Percentiles rank a stretch among this genome's conserved stretches.
phyloP scores from a whole-genome alignment of 2,797 vertebrate genomes.

The Picus viridis region DNA sequence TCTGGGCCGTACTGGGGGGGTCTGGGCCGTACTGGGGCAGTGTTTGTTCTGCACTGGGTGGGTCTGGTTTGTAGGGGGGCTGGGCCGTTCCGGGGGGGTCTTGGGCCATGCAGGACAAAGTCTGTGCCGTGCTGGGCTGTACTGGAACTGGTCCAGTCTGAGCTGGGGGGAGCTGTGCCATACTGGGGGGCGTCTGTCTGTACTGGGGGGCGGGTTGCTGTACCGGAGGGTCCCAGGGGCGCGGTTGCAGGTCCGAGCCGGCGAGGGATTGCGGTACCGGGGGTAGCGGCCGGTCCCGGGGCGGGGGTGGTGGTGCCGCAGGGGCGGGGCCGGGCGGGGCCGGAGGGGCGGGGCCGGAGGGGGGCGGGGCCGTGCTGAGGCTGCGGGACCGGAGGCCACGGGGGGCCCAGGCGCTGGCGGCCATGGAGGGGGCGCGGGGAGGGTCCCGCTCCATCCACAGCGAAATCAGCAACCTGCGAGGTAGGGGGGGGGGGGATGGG shows the following conservation, averaged over 20 bases:
- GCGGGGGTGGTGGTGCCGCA: not conserved
- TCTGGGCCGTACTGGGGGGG: no score
- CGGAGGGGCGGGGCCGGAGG: not conserved
- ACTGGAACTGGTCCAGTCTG: no score
- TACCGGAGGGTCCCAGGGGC: not conserved
- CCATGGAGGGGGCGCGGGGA: slow-evolving; percentile 72
- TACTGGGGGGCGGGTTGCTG: no score
- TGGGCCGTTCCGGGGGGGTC: no score
- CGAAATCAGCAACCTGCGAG: slow-evolving; percentile 86
- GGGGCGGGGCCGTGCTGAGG: not conserved
- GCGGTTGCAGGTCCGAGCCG: no score
- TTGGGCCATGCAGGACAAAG: no score
- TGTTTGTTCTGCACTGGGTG: no score
- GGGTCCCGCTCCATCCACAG: slow-evolving; percentile 82
- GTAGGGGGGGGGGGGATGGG: slow-evolving; percentile 64
- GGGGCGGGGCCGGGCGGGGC: not conserved
- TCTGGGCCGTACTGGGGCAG: no score
- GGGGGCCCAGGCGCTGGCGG: not conserved
- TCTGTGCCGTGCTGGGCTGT: no score
- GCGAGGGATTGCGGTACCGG: no score
- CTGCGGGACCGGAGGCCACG: not conserved
- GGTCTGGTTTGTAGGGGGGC: no score
- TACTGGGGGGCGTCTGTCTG: not conserved
- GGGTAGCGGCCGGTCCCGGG: no score
- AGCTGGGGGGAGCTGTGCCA: not conserved